These are phyloP conservation scores for Scomber scombrus DNA, from an alignment of 2,113 vertebrate genomes.

Conservation along the genomic window DNA sequence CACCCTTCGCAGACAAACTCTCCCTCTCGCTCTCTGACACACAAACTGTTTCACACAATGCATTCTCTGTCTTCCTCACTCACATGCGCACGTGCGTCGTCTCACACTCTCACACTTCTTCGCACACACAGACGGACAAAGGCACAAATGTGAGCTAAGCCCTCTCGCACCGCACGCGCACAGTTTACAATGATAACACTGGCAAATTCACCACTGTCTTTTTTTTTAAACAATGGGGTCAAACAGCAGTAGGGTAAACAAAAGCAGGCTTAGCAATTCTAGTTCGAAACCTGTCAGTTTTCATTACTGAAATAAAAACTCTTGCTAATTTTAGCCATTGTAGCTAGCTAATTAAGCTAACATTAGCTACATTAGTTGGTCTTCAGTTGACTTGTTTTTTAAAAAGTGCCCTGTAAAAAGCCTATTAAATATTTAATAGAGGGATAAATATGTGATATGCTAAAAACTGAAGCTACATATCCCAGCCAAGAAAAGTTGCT, in stretches of 20 bases:
- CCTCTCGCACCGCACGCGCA: neutral
- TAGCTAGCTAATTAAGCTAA: neutral
- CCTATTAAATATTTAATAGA: neutral
- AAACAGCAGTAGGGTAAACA: neutral
- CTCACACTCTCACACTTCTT: constrained; percentile 27
- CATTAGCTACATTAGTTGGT: neutral
- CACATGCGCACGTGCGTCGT: constrained; percentile 3
- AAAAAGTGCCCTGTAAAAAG: neutral
- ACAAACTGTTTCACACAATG: constrained; percentile 58
- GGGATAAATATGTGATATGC: neutral
- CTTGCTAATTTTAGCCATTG: neutral
- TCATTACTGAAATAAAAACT: neutral
- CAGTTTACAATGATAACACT: neutral
- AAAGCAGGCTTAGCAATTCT: neutral
- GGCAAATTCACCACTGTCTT: neutral
- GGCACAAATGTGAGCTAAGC: neutral
- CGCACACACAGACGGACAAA: constrained; percentile 13
- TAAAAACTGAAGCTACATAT: no score
- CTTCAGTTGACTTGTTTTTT: no score
- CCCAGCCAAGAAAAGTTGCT: no score
- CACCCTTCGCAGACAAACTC: constrained; percentile 69
- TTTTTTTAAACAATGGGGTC: neutral
- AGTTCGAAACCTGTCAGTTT: neutral
- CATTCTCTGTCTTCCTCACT: constrained; percentile 45
- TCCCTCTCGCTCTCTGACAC: constrained; percentile 41